Base-by-base conservation (phyloP, 2,888 invertebrate species). In the Andrena praecox region DNA sequence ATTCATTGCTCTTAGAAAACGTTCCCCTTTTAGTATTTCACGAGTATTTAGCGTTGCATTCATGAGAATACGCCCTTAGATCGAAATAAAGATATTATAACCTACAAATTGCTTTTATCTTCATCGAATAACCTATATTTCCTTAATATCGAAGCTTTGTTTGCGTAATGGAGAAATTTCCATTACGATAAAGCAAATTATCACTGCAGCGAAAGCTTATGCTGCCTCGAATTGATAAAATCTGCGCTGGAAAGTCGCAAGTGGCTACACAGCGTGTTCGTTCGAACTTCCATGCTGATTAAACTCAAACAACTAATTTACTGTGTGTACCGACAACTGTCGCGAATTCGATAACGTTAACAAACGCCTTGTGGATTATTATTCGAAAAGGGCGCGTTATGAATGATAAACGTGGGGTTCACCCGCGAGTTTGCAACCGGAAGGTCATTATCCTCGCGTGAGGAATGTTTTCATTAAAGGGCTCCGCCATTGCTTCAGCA, bases 361-460 rank as follows among this genome's bases (percentile, higher is more conserved):
- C 16, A 8, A 50, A 5, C 8, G 24, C 56, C 20, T 24, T 27
- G 24, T 27, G 10, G 10, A 24, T 56, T 56, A 24, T 56, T 56
- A 20, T 24, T 24, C 56, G 24, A 56, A 42, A 27, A 12, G 24
- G 24, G 29, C 35, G 27, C n/a, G 68, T 42, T 75, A 69, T n/a
- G 48, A 52, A 33, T 68, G 75, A 75, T 68, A 68, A 62, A 75
- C 62, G 62, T 31, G 33, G 29, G 24, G 59, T 68, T 68, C 31
- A 50, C 52, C 68, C 68, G 75, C 75, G 29, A 68, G 62, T 68
- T 68, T 35, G 54, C 59, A 56, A 62, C 4, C 20, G 31, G 50
- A 62, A 68, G 75, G 75, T 75, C 75, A 62, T 59, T 54, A 75
- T 75, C 68, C 75, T 68, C 42, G 60, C 54, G 50, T 31, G 75